phyloP scores from a whole-genome alignment of 2,113 vertebrate species.

The Phocoena sinus region DNA sequence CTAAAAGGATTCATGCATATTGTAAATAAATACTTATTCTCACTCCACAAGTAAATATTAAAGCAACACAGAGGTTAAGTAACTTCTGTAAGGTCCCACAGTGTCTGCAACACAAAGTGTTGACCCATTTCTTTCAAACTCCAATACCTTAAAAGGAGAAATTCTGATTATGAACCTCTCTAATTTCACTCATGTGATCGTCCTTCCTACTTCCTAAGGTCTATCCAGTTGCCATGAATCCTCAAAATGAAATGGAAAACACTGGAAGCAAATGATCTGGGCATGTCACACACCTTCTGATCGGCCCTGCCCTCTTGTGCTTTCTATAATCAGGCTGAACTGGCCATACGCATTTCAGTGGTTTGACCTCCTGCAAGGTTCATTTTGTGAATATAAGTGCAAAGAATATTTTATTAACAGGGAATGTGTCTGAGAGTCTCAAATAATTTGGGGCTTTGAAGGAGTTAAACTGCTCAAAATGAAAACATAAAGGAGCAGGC shows the following conservation, averaged over 20 bases:
- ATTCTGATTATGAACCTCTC: not conserved
- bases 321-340: not conserved
- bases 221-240: not conserved
- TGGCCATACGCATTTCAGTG: not conserved
- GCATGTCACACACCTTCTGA: not conserved
- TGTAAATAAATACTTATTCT: not conserved
- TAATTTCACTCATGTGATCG: not conserved
- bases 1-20: not conserved
- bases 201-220: not conserved
- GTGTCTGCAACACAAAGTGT: not conserved
- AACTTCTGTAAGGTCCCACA: not conserved
- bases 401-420: not conserved
- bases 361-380: not conserved
- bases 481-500: not conserved
- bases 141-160: slow-evolving; percentile 14
- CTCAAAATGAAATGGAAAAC: not conserved
- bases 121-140: not conserved
- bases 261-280: not conserved
- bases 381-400: not conserved
- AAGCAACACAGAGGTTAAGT: not conserved
- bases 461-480: not conserved
- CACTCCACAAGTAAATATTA: not conserved
- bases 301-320: not conserved
- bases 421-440: not conserved
- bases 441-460: not conserved